Evolutionary conservation across 2,888 invertebrate genomes (phyloP).

Genomic region (Gryllus longicercus): DNA sequence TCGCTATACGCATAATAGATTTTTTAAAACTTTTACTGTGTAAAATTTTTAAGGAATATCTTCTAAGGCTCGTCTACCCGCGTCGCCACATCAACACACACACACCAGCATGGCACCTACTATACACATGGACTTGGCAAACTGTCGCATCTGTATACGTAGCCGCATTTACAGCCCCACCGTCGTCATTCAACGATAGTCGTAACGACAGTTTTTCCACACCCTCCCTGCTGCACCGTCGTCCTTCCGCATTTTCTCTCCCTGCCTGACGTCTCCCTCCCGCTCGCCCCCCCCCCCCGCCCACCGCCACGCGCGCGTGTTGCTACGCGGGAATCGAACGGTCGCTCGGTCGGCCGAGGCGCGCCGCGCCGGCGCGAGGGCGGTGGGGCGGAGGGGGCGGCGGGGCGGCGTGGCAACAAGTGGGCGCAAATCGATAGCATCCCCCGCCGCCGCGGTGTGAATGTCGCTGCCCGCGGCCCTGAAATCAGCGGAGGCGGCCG

Average conservation of each 20-base stretch:
- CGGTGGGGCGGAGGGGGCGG: background rate
- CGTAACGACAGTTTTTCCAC: background rate
- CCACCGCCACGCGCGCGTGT: background rate
- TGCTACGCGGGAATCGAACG: conserved; percentile 4
- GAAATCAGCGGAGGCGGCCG: background rate
- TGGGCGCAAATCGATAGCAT: background rate
- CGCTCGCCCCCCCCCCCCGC: background rate
- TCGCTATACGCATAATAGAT: no score
- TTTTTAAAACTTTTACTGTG: no score
- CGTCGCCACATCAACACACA: no score
- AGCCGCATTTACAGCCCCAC: no score
- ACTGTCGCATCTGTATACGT: no score
- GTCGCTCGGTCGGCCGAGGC: background rate
- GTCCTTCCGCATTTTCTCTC: background rate
- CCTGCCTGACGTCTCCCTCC: no score
- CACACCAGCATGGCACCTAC: no score
- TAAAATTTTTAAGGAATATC: no score
- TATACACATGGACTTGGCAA: no score
- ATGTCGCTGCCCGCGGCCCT: background rate
- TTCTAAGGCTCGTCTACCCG: no score
- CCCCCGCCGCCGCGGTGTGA: background rate
- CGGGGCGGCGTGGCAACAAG: background rate
- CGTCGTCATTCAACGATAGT: no score
- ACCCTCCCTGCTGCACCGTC: background rate
- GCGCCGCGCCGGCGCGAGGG: background rate